Evolutionary conservation across 2,797 vertebrate genomes (phyloP).

Genomic region (Periophthalmus magnuspinnatus): DNA sequence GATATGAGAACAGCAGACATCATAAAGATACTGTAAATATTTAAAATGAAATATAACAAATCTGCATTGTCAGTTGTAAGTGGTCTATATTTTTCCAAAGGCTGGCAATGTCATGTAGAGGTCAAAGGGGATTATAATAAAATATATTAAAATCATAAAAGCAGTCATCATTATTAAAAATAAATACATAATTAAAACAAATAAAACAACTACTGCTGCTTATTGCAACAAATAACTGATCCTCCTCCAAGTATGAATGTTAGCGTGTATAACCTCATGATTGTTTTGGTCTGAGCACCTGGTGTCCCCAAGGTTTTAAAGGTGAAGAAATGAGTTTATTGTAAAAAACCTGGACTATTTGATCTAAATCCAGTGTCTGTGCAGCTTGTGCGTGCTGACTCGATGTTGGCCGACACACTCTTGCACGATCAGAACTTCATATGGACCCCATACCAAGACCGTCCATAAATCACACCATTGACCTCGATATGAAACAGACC

Average conservation of each 20-base stretch:
- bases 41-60: background rate
- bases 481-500: conserved; percentile 1
- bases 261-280: background rate
- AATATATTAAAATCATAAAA: too few species aligned
- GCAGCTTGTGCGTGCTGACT: background rate
- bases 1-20: background rate
- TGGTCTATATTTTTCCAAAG: too few species aligned
- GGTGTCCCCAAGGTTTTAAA: background rate
- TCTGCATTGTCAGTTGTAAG: background rate
- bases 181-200: too few species aligned
- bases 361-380: background rate
- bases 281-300: background rate
- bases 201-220: too few species aligned
- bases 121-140: too few species aligned
- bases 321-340: background rate
- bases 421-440: conserved; percentile 31
- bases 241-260: background rate
- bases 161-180: too few species aligned
- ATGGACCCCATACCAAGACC: conserved; percentile 27
- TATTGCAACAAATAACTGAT: background rate
- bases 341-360: background rate
- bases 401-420: conserved; percentile 22
- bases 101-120: too few species aligned
- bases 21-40: too few species aligned
- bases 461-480: conserved; percentile 17